Evolutionary conservation across 2,113 vertebrate species (phyloP), one percentile per base, ranked within the genome.

Genomic region (Microcebus ravelobensis): DNA sequence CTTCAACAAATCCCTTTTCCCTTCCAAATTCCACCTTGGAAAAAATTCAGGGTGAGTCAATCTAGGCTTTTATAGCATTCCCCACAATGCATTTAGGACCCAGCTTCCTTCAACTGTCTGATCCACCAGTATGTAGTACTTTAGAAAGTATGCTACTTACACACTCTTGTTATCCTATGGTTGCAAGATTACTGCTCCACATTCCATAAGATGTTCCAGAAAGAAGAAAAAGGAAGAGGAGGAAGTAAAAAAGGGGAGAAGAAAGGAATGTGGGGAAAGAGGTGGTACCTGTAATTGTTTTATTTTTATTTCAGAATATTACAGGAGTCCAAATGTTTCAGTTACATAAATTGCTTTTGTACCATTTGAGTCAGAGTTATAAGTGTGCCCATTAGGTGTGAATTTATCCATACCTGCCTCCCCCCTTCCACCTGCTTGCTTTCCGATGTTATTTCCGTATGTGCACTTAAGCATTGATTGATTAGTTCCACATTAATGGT

Each of bases 1-100:
- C 52, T 73, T 80, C 79, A 42, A 8, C 31, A 25, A 50, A 42
- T 8, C 39, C 20, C 82, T 59, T 71, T 80, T 8, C n/a, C 21
- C 39, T 29, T 48, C 11, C n/a, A 6, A 34, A n/a, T 0, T 4
- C n/a, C 29, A 39, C 8, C 45, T n/a, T 29, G 39, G 61, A 34
- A 55, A 59, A 87, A 93, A n/a, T 70, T 57, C 21, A 68, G 73
- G 14, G 1, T 10, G 13, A 50, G 57, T 36, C 52, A 48, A 36
- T 34, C 1, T 52, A 45, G 57, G 8, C 7, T 77, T 3, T 36
- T 13, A 39, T 2, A 59, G 61, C 8, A 18, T 0, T 0, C 14
- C 3, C 25, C 25, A 79, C 39, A 11, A 1, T 5, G 20, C 8
- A 11, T 36, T 52, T 48, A 45, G 82, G 34, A 42, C 14, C 39